Base-by-base conservation (phyloP, 2,888 invertebrate genomes). In the Ommatoiulus sabulosus region DNA sequence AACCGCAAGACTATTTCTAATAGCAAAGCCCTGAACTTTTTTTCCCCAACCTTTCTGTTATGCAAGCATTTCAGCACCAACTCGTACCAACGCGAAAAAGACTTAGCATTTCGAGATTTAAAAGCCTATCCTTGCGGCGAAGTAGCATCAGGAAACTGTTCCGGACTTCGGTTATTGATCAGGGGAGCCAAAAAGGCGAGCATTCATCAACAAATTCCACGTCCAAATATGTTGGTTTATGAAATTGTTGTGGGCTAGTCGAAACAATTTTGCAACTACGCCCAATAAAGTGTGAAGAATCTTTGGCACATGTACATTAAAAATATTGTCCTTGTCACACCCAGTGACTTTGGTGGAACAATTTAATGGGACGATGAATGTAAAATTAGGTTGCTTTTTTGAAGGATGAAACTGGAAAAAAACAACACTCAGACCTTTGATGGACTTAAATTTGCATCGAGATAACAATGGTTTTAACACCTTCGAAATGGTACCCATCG, bases 1-100 rank as follows among this genome's bases (percentile, higher is more conserved):
- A 63, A 63, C 63, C 63, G 63, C 63, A 63, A 63, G 63, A 63
- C n/a, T 63, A 63, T 20, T 63, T 63, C 63, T 63, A 63, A 63
- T 63, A 63, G 20, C 63, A 52, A n/a, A 20, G 63, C 63, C 63
- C 63, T 63, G 63, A 63, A 63, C 63, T 63, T n/a, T 63, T 63
- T 63, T 63, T 20, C 17, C 15, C 12, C 7, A 20, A n/a, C 63
- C 20, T 63, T 63, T 20, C 5, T 63, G 63, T 63, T 63, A 63
- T 63, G 63, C 63, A 20, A 63, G 63, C 57, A 57, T 57, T 57
- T 57, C 57, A 17, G 15, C 17, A 17, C 4, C 7, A 63, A 63
- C n/a, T 63, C n/a, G 63, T 63, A 63, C 52, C 15, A 52, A 52
- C 52, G 52, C 17, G 17, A 52, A 63, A 7, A 63, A 63, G 63